A percentile compares a stretch with the other conserved stretches of the same genome.
phyloP scores from a whole-genome alignment of 2,113 vertebrate species.

The Henicopernis longicauda region DNA sequence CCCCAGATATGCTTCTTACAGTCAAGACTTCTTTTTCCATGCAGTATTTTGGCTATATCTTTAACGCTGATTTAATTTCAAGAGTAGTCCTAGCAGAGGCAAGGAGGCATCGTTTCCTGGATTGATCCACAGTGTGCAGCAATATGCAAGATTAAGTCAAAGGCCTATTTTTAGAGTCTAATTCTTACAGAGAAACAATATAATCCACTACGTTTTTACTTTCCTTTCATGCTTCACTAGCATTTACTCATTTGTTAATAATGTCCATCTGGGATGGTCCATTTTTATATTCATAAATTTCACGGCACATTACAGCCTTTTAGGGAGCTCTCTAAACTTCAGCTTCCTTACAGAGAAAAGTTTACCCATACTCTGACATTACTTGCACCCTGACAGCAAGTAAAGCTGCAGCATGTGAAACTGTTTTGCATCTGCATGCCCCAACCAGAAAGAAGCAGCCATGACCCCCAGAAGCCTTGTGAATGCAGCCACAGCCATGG shows the following conservation, averaged over 20 bases:
- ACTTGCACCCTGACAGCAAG: no score
- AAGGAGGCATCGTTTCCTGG: background rate
- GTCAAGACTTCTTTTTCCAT: background rate
- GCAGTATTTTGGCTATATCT: background rate
- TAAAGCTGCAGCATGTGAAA: rapidly evolving
- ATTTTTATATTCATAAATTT: background rate
- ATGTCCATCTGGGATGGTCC: background rate
- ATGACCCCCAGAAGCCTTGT: background rate
- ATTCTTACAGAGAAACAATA: background rate
- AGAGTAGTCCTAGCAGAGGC: background rate
- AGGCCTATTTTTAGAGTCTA: background rate
- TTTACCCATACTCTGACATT: background rate
- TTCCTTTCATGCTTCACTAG: background rate
- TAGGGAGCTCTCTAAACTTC: background rate
- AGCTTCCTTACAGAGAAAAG: background rate
- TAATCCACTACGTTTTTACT: background rate
- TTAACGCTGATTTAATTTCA: rapidly evolving
- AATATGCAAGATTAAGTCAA: background rate
- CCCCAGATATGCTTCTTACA: background rate
- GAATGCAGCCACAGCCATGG: background rate
- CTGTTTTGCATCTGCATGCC: background rate
- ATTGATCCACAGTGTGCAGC: background rate
- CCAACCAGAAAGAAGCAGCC: background rate
- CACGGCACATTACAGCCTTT: background rate
- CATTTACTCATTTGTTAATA: conserved; percentile 23